Conservation (phyloP, 2,113 vertebrate genomes). For the Ornithorhynchus anatinus region DNA sequence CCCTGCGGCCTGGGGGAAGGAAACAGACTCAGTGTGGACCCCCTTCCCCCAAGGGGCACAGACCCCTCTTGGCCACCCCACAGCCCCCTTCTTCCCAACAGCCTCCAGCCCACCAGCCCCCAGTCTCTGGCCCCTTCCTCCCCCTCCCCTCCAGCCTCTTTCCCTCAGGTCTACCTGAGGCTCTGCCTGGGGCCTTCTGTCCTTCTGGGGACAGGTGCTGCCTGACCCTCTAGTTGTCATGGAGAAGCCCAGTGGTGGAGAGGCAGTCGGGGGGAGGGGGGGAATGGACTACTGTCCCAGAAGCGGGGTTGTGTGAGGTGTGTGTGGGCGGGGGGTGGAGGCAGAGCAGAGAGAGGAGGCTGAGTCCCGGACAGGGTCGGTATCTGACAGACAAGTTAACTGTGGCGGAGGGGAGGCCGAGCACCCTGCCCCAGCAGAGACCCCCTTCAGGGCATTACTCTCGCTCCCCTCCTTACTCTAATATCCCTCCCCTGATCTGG, state of each 20-base stretch:
- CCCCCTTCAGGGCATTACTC: fast-evolving
- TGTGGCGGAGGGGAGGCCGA: neutral
- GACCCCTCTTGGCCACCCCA: too few species aligned
- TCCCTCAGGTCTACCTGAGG: neutral
- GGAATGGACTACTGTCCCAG: fast-evolving
- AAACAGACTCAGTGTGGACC: too few species aligned
- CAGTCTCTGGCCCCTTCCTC: neutral
- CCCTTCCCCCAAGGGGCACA: too few species aligned
- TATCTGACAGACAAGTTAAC: neutral
- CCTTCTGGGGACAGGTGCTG: too few species aligned
- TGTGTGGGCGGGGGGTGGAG: neutral
- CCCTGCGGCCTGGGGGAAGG: too few species aligned
- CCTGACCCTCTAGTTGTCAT: too few species aligned
- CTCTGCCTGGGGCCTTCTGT: fast-evolving
- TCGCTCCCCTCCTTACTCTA: neutral
- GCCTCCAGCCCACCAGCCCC: too few species aligned
- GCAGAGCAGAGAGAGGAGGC: neutral
- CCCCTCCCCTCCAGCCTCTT: fast-evolving
- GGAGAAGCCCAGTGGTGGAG: too few species aligned
- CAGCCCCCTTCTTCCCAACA: too few species aligned
- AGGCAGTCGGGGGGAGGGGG: too few species aligned
- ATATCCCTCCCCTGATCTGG: neutral
- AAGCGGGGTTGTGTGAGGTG: fast-evolving
- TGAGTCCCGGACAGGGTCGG: neutral
- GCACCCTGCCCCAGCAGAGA: too few species aligned